phyloP scores from a whole-genome alignment of 92 coral and sea anemone species.

The Nematostella vectensis region DNA sequence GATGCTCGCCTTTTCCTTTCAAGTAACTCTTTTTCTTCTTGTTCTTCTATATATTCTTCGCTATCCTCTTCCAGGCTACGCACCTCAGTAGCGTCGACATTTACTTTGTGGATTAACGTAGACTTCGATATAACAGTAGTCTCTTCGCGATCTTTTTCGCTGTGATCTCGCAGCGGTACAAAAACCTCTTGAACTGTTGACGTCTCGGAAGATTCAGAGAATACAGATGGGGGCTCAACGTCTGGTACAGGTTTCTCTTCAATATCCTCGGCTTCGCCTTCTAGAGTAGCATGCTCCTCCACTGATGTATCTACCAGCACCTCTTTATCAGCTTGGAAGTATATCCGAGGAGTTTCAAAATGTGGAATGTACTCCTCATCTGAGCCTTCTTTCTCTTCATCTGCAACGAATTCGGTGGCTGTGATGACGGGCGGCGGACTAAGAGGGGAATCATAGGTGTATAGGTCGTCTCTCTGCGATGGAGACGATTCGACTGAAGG shows the following conservation, averaged over 20 bases:
- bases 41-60: slow-evolving; percentile 11
- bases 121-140: slow-evolving; percentile 3
- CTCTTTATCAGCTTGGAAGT: slow-evolving; percentile 20
- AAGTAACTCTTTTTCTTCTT: slow-evolving; percentile 20
- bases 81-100: slow-evolving; percentile 1
- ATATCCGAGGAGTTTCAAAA: slow-evolving; percentile 22
- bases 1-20: slow-evolving; percentile 9
- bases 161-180: background rate
- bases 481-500: slow-evolving; percentile 1
- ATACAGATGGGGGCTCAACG: background rate
- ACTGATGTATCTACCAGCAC: slow-evolving; percentile 12
- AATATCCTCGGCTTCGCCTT: background rate
- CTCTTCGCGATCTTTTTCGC: background rate
- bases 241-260: background rate
- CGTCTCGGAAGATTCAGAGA: background rate
- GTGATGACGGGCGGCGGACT: slow-evolving; percentile 29
- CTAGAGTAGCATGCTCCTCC: background rate
- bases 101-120: too few species aligned
- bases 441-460: background rate
- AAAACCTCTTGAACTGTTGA: background rate
- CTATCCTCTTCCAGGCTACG: slow-evolving; percentile 3
- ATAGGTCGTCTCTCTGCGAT: background rate
- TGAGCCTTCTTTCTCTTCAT: slow-evolving; percentile 33
- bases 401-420: slow-evolving; percentile 36
- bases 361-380: slow-evolving; percentile 33